These are phyloP conservation scores for Achlya flavicornis DNA, from an alignment of 2,888 invertebrate genomes.

Conservation along the genomic window DNA sequence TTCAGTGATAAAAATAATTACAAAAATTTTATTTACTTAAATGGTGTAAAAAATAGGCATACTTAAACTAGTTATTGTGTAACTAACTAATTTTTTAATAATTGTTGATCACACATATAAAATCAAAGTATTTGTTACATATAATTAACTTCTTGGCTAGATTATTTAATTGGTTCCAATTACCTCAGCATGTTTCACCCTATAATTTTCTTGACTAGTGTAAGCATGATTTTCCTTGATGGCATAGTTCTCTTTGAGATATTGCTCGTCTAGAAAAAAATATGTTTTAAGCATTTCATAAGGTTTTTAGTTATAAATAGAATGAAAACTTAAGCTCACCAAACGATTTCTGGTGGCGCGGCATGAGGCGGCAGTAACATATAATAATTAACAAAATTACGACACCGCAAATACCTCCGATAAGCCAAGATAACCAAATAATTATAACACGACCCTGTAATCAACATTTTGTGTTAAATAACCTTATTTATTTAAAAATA, in stretches of 20 bases:
- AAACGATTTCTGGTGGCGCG: constrained; percentile 87
- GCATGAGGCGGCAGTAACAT: constrained; percentile 88
- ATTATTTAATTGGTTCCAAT: background rate
- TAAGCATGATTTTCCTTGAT: constrained; percentile 76
- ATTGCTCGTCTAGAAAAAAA: constrained; percentile 69
- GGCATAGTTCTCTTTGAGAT: constrained; percentile 71
- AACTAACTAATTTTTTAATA: too few species aligned
- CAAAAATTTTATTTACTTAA: too few species aligned
- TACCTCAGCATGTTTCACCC: constrained; percentile 74
- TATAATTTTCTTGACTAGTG: constrained; percentile 67
- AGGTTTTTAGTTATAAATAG: background rate
- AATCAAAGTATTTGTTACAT: too few species aligned
- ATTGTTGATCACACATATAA: too few species aligned
- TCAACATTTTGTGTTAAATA: constrained; percentile 25
- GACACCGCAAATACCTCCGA: constrained; percentile 86
- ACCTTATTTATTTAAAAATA: too few species aligned
- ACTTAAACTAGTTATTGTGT: too few species aligned
- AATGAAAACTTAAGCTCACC: constrained; percentile 68
- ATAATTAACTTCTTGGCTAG: too few species aligned
- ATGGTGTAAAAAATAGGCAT: too few species aligned
- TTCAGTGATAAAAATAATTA: too few species aligned
- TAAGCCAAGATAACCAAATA: constrained; percentile 83
- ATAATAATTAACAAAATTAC: constrained; percentile 85
- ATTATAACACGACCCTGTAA: constrained; percentile 80
- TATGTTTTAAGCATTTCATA: background rate